Evolutionary conservation across 2,888 invertebrate species (phyloP).

Genomic region (Standfussiana lucernea): DNA sequence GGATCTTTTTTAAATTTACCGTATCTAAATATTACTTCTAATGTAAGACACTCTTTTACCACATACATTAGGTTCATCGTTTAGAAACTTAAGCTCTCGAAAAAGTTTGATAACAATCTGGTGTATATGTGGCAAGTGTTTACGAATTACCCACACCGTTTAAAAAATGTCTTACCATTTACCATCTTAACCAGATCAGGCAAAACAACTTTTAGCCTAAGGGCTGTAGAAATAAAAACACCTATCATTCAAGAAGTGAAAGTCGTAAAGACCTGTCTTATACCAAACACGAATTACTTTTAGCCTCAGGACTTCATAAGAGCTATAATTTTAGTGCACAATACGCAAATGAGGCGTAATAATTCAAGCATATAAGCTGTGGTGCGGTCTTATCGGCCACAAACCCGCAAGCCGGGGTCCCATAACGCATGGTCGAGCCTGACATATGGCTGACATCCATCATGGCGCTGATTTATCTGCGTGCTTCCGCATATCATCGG

Average conservation of each 20-base stretch:
- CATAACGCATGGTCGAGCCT: slow-evolving; percentile 50
- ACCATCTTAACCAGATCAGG: background rate
- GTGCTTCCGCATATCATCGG: slow-evolving; percentile 57
- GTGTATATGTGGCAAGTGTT: background rate
- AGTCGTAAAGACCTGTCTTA: slow-evolving; percentile 32
- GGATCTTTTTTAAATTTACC: background rate
- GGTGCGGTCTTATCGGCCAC: slow-evolving; percentile 41
- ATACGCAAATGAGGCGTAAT: slow-evolving; percentile 44
- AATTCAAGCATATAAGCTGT: slow-evolving; percentile 45
- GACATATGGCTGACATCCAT: slow-evolving; percentile 61
- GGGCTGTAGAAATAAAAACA: slow-evolving; percentile 37
- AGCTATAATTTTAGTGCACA: slow-evolving; percentile 42
- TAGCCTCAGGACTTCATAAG: slow-evolving; percentile 45
- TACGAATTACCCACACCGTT: background rate
- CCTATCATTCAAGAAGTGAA: slow-evolving; percentile 44
- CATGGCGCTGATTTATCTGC: slow-evolving; percentile 59
- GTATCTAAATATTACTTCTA: background rate
- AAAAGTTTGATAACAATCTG: background rate
- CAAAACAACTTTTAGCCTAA: slow-evolving; percentile 17
- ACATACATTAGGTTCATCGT: background rate
- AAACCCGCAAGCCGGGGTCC: slow-evolving; percentile 17
- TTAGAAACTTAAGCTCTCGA: background rate
- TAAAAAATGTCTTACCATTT: background rate
- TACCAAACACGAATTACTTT: slow-evolving; percentile 27
- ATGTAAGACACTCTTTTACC: background rate